Conservation (phyloP, 1,140 invertebrate species). For the Euura saliciscinereae region DNA sequence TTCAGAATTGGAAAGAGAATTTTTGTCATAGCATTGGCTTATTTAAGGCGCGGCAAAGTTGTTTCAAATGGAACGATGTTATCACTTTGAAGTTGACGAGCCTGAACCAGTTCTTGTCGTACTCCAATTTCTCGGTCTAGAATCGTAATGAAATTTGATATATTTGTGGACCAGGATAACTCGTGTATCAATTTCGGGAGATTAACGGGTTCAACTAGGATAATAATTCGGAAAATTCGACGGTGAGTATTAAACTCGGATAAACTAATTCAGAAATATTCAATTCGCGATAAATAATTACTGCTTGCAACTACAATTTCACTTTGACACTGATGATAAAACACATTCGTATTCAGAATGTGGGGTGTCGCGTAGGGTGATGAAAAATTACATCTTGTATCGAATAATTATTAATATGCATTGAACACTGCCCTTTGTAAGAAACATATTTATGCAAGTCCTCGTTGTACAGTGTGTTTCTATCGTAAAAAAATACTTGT, state of each 20-base stretch:
- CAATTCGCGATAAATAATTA: no score
- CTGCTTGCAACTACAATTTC: no score
- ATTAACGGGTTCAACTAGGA: neutral
- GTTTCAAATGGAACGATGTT: neutral
- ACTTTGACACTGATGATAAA: neutral
- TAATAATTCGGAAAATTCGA: neutral
- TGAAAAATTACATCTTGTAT: neutral
- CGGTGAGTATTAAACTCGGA: no score
- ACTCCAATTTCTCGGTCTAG: neutral
- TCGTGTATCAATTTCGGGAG: neutral
- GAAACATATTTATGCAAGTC: neutral
- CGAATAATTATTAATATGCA: neutral
- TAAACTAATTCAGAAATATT: no score
- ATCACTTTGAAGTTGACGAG: neutral
- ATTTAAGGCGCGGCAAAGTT: conserved; percentile 38
- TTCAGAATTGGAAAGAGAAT: conserved; percentile 64
- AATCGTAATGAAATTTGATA: neutral
- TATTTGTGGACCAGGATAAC: neutral
- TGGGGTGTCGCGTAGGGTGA: neutral
- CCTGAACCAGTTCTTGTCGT: neutral
- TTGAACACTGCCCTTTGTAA: conserved; percentile 5
- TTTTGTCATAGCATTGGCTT: conserved; percentile 64
- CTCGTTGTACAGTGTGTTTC: neutral
- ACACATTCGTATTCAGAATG: neutral
- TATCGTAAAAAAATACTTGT: conserved; percentile 1